These are phyloP conservation scores for Cydia strobilella DNA, from an alignment of 1,140 invertebrate genomes.

Conservation along the genomic window DNA sequence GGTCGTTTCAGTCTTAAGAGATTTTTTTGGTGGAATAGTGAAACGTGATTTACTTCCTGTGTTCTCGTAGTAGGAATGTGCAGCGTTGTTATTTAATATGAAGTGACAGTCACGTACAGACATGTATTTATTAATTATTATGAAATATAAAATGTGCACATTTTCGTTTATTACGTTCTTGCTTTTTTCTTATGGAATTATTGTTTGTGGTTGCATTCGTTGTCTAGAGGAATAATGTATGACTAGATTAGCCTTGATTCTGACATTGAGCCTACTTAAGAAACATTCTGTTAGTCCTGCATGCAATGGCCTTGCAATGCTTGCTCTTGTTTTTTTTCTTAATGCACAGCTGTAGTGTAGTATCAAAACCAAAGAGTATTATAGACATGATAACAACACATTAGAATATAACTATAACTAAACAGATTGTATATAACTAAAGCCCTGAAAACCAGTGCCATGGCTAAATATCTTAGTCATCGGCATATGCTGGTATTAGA, in stretches of 20 bases:
- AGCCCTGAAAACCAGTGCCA: too few species aligned
- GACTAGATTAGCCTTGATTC: slow-evolving; percentile 68
- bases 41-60: slow-evolving; percentile 63
- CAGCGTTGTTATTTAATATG: slow-evolving; percentile 20
- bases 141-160: slow-evolving; percentile 13
- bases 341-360: slow-evolving; percentile 9
- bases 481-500: too few species aligned
- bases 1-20: slow-evolving; percentile 55
- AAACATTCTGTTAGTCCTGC: slow-evolving; percentile 42
- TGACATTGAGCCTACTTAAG: slow-evolving; percentile 57
- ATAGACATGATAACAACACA: neutral
- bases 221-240: slow-evolving; percentile 46
- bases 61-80: slow-evolving; percentile 39
- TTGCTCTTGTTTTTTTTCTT: slow-evolving; percentile 31
- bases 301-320: slow-evolving; percentile 36
- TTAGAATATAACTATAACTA: too few species aligned
- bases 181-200: neutral
- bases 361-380: neutral
- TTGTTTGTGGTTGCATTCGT: slow-evolving; percentile 21
- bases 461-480: too few species aligned
- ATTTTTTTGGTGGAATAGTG: slow-evolving; percentile 52
- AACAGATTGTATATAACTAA: too few species aligned
- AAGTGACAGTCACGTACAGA: slow-evolving; percentile 31
- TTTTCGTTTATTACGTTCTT: neutral
- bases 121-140: slow-evolving; percentile 26